These are phyloP conservation scores for Anniella stebbinsi DNA, from an alignment of 2,797 vertebrate species.

Conservation along the genomic window DNA sequence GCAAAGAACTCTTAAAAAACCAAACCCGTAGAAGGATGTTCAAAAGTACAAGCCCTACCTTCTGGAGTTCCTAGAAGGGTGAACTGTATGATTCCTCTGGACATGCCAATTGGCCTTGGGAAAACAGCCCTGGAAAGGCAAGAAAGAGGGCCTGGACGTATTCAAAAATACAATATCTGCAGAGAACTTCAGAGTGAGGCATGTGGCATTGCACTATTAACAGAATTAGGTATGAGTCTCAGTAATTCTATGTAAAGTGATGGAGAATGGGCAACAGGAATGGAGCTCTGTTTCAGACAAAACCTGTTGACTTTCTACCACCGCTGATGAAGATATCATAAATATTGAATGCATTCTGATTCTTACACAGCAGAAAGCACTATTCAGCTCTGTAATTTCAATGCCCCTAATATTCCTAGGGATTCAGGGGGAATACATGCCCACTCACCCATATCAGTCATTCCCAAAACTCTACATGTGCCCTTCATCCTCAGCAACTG, in stretches of 20 bases:
- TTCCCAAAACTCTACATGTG: slow-evolving; percentile 39
- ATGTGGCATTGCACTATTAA: too few species aligned
- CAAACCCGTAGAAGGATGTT: not conserved
- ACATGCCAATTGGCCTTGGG: not conserved
- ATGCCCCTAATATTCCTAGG: slow-evolving; percentile 53
- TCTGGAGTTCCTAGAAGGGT: not conserved
- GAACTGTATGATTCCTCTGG: not conserved
- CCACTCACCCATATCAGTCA: slow-evolving; percentile 31
- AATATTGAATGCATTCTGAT: not conserved
- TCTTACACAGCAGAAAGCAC: not conserved
- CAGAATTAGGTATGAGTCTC: too few species aligned
- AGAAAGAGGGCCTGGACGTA: not conserved
- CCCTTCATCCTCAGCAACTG: slow-evolving; percentile 48
- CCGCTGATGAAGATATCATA: not conserved
- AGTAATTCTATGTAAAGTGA: too few species aligned
- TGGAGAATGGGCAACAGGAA: not conserved
- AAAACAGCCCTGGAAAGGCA: not conserved
- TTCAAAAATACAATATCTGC: not conserved
- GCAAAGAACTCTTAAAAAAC: not conserved
- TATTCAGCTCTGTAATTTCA: not conserved
- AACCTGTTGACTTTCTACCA: not conserved
- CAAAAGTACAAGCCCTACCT: not conserved
- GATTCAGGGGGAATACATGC: slow-evolving; percentile 54
- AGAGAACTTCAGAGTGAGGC: too few species aligned
- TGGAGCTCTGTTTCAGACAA: not conserved